Base-by-base conservation (phyloP, 2,888 invertebrate species). In the Heliconius hortense region DNA sequence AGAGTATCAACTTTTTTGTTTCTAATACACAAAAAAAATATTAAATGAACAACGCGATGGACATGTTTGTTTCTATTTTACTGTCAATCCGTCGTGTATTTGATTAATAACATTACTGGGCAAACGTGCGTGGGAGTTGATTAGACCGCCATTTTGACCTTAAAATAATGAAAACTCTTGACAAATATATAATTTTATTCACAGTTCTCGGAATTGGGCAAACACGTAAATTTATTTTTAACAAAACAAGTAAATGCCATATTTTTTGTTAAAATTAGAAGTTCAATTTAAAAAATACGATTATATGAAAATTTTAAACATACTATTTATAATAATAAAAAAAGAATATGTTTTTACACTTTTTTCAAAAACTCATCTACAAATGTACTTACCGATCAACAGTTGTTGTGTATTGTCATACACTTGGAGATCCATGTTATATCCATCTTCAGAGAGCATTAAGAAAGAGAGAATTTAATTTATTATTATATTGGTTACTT, bases 381-480 rank as follows among this genome's bases (percentile, higher is more conserved):
- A 48, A 48, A 48, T 60, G 15, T 70, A 90, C 91, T 90, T 87
- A 91, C 91, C 91, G 76, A 90, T 88, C 71, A 91, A 85, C 77
- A 91, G 84, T 80, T 91, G 90, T 81, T 91, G 91, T 26, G 90
- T 90, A 81, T 90, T 91, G 82, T 91, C 91, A 78, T 90, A 91
- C 79, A 88, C 88, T 86, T 91, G 91, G 35, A 90, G 89, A 81
- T 91, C 91, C 90, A 90, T 87, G 78, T 87, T 82, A 80, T 87
- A 88, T 83, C 87, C 88, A 74, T 89, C 89, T 89, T 86, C 83
- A 79, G 76, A 63, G 78, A 86, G 90, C 90, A 86, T 79, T 83
- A 83, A 84, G 21, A n/a, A 80, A 82, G 82, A 79, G 35, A 81
- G 81, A 82, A 82, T 26, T 24, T 39, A 1, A 13, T 66, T 64